phyloP scores from a whole-genome alignment of 1,140 invertebrate species.

The Ctenoplectra terminalis region DNA sequence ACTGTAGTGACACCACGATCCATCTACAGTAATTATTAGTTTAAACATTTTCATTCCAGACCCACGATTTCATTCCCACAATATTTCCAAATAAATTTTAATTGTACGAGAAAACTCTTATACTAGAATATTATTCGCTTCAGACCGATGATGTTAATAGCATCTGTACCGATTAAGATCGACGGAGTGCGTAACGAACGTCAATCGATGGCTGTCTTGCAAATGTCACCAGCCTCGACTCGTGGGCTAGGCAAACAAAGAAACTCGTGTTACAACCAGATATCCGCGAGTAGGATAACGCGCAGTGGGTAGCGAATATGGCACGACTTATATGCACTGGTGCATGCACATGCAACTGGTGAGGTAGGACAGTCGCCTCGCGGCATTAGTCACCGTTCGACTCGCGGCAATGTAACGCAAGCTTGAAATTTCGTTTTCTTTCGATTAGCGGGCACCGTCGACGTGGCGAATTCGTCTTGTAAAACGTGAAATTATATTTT shows the following conservation, averaged over 20 bases:
- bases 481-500: slow-evolving; percentile 26
- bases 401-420: slow-evolving; percentile 43
- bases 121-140: not conserved
- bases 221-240: slow-evolving; percentile 38
- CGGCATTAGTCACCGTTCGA: slow-evolving; percentile 71
- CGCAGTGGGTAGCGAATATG: slow-evolving; percentile 58
- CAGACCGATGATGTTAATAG: not conserved
- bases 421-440: slow-evolving; percentile 57
- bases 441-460: not conserved
- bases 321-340: slow-evolving; percentile 58
- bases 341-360: slow-evolving; percentile 42
- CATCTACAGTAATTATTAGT: no score
- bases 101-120: no score
- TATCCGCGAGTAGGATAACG: slow-evolving; percentile 43
- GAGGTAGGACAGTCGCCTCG: slow-evolving; percentile 53
- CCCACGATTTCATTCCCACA: no score
- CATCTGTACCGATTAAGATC: slow-evolving; percentile 9
- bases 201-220: slow-evolving; percentile 14
- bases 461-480: slow-evolving; percentile 31
- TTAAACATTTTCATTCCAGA: no score
- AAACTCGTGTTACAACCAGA: slow-evolving; percentile 29
- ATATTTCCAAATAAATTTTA: no score
- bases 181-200: not conserved
- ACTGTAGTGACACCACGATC: no score
- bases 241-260: slow-evolving; percentile 60